Evolutionary conservation across 2,797 vertebrate species (phyloP).

Genomic region (Trachurus trachurus): DNA sequence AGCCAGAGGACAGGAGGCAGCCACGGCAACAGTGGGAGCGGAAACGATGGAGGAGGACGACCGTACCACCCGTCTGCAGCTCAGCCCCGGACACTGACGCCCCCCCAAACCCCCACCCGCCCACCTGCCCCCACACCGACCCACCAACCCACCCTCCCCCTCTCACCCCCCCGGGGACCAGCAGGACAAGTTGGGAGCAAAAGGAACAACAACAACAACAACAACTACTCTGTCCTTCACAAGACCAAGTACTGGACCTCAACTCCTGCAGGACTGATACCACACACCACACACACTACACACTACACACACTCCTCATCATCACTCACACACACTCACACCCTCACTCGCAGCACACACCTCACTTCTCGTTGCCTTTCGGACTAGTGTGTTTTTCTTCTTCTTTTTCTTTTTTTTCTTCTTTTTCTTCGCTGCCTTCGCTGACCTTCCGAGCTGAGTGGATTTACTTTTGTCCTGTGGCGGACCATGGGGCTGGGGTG

Average conservation of each 20-base stretch:
- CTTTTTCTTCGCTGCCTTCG: conserved; percentile 33
- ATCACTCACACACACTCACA: conserved; percentile 38
- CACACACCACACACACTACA: conserved; percentile 33
- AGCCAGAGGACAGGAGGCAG: conserved; percentile 86
- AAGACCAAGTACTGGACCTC: conserved; percentile 59
- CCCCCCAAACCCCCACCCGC: conserved; percentile 46
- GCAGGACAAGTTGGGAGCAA: conserved; percentile 62
- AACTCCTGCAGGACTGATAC: conserved; percentile 71
- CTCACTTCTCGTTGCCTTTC: conserved; percentile 52
- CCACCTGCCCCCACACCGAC: too few species aligned
- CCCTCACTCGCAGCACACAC: conserved; percentile 28
- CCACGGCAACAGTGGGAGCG: conserved; percentile 66
- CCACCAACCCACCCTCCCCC: too few species aligned
- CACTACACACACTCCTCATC: conserved; percentile 32
- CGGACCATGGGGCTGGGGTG: conserved; percentile 87
- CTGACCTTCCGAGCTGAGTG: conserved; percentile 76
- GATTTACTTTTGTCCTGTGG: conserved; percentile 84
- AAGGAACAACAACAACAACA: conserved; percentile 21
- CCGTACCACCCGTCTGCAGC: conserved; percentile 85
- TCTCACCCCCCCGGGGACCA: conserved; percentile 67
- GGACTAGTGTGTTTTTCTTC: conserved; percentile 30
- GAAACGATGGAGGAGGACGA: conserved; percentile 73
- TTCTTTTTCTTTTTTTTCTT: background rate
- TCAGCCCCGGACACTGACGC: conserved; percentile 78
- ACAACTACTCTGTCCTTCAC: conserved; percentile 62